Base-by-base conservation (phyloP, 2,888 invertebrate genomes). In the Mimachlamys varia region DNA sequence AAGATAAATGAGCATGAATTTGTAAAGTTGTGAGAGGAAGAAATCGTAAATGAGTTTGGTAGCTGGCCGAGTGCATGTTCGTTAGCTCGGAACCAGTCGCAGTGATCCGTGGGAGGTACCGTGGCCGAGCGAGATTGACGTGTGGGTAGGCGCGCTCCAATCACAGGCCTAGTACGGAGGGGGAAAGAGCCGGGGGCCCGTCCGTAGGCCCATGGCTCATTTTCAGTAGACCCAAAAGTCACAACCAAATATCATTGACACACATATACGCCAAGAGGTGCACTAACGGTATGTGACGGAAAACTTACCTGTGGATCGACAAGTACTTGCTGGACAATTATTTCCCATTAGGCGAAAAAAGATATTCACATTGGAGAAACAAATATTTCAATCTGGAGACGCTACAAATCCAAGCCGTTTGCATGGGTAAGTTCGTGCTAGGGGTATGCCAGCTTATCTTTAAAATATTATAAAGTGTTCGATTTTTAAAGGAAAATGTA, bases 141-240 rank as follows among this genome's bases (percentile, higher is more conserved):
- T 55, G 38, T 33, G 58, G 88, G 87, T 27, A 89, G 50, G 89
- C 76, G 88, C 88, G 49, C 55, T 33, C 90, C 90, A 90, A 90
- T 90, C 90, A 89, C 90, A 50, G 89, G 88, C 76, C 87, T 89
- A 87, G 55, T 55, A 89, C 89, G 37, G 19, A 55, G 55, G 89
- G 50, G 50, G 19, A 89, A 1, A 27, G 37, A 89, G 49, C 88
- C 55, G 33, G 53, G 27, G n/a, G 55, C 50, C 44, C 89, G 55
- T 44, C 87, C 90, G 89, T 89, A 90, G 92, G 89, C 92, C 92
- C 92, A 92, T 92, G 88, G 89, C 90, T 88, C 88, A 89, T 90
- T 90, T 58, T 89, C 92, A 92, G 89, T 90, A 87, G 92, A 92
- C 92, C 92, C 89, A 92, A 92, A 90, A 92, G 92, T 92, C 92